Evolutionary conservation across 2,888 invertebrate genomes (phyloP).

Genomic region (Volucella inflata): DNA sequence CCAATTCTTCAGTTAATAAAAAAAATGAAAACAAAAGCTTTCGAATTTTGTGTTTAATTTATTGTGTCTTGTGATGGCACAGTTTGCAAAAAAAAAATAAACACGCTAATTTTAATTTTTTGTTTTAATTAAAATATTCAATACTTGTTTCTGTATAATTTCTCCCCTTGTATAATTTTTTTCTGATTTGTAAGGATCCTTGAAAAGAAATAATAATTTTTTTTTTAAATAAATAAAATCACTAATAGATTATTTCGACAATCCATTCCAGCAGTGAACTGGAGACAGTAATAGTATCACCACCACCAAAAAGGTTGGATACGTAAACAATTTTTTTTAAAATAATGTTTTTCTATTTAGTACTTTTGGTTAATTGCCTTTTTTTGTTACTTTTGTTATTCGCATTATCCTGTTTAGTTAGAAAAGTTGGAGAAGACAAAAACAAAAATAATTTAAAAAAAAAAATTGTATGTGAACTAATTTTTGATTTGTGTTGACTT

Average conservation of each 20-base stretch:
- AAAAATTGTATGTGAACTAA: conserved; percentile 61
- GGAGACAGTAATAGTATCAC: conserved; percentile 80
- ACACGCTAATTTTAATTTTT: conserved; percentile 50
- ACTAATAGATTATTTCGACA: conserved; percentile 76
- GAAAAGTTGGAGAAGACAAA: neutral
- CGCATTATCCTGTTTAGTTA: conserved; percentile 59
- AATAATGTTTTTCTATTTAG: conserved; percentile 37
- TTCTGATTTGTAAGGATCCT: conserved; percentile 60
- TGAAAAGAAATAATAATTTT: conserved; percentile 41
- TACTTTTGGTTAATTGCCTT: conserved; percentile 25
- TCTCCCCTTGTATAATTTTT: conserved; percentile 44
- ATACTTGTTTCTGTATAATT: conserved; percentile 24
- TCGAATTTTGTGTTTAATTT: conserved; percentile 15
- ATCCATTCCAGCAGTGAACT: conserved; percentile 83
- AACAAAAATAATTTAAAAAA: neutral
- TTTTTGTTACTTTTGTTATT: conserved; percentile 50
- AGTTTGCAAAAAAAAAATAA: conserved; percentile 20
- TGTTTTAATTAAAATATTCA: conserved; percentile 6
- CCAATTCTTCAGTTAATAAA: neutral
- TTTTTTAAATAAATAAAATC: conserved; percentile 53
- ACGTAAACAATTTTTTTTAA: conserved; percentile 64
- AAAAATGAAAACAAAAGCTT: conserved; percentile 44
- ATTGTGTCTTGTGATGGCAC: conserved; percentile 51
- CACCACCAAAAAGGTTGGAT: conserved; percentile 83
- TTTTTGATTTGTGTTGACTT: conserved; percentile 34